Base-by-base conservation (phyloP, 2,888 invertebrate genomes). In the Chrysomela aeneicollis region DNA sequence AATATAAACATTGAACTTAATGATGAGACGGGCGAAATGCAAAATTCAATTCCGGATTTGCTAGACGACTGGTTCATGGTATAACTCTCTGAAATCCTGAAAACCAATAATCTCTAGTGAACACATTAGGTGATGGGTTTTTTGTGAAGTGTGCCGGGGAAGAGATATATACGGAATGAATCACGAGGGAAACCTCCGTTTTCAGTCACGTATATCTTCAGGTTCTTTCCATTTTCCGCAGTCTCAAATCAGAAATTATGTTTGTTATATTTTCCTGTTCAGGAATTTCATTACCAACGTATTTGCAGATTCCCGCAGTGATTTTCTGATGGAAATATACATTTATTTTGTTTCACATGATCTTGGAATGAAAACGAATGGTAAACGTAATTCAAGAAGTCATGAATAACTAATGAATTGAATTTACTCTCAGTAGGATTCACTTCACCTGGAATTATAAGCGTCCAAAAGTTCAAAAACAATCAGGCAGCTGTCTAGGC, bases 1-100 rank as follows among this genome's bases (percentile, higher is more conserved):
- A 74, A 75, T 77, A 77, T 75, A 72, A 72, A 76, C 76, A 78
- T 79, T 77, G 78, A 77, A 78, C 77, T 75, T 66, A n/a, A n/a
- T n/a, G 76, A 75, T 68, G 72, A 73, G 72, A 69, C 72, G 63
- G 67, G 70, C 59, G 64, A 71, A 75, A 76, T 74, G 71, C 68
- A 67, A 75, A 76, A 77, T 78, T 77, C 71, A 77, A 78, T 78
- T 75, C 71, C 65, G 64, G 70, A 74, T 73, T 71, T 59, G 61
- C 42, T 62, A 37, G 37, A 6, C 52, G 47, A 32, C 17, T 51
- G 17, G 47, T 19, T 59, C 47, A 18, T 19, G 42, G 55, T 19
- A 61, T 67, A 66, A 66, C 55, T 61, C 63, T 59, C 66, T 59
- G 46, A 26, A 17, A 52, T 42, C 57, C 59, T 15, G 59, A 51